A percentile compares a stretch with the other conserved stretches of the same genome.
phyloP scores from a whole-genome alignment of 2,797 vertebrate genomes.

The Danio choprae region DNA sequence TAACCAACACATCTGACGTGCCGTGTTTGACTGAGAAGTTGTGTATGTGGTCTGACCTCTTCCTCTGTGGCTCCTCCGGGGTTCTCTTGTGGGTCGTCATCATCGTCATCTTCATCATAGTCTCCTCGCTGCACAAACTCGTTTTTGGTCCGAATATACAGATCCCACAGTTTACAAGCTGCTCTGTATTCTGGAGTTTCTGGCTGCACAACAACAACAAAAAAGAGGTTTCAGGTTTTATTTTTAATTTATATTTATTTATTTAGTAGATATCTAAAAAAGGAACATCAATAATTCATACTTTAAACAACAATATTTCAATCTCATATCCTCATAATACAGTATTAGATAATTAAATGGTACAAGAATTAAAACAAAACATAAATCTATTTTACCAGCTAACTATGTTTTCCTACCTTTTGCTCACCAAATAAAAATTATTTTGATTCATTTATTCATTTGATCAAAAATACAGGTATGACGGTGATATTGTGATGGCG shows the following conservation, averaged over 20 bases:
- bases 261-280: not conserved
- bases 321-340: not conserved
- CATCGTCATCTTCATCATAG: constrained; percentile 94
- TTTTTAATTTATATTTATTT: not conserved
- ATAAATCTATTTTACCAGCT: not conserved
- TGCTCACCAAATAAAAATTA: no score
- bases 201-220: constrained; percentile 73
- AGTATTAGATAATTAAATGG: no score
- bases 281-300: not conserved
- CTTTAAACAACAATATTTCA: not conserved
- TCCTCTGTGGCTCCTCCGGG: constrained; percentile 86
- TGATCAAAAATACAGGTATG: no score
- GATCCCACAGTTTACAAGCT: constrained; percentile 97
- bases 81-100: constrained; percentile 87
- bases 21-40: not conserved
- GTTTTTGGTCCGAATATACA: constrained; percentile 95
- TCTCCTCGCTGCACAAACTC: constrained; percentile 97
- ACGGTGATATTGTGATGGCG: no score
- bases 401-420: no score
- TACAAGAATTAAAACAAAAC: not conserved
- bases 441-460: no score
- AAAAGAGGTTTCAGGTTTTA: not conserved
- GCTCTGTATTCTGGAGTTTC: constrained; percentile 95
- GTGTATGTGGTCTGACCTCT: constrained; percentile 71
- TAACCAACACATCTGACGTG: no score